Conservation (phyloP, 2,888 invertebrate genomes). For the Athalia circularis region DNA sequence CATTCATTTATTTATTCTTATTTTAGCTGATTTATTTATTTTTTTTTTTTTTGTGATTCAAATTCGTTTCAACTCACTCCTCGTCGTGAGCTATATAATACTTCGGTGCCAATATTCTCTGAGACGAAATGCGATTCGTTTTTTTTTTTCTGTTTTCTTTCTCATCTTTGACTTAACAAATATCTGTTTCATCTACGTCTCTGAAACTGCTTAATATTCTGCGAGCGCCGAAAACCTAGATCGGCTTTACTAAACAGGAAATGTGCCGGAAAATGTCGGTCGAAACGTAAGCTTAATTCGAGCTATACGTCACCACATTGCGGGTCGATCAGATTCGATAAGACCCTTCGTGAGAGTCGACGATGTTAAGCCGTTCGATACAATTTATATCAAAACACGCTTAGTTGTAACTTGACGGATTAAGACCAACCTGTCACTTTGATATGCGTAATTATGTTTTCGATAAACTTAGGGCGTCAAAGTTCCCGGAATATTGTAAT, state of each 20-base stretch:
- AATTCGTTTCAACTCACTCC: too few species aligned
- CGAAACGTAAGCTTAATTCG: background rate
- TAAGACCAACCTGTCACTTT: background rate
- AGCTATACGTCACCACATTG: too few species aligned
- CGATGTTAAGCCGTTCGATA: constrained; percentile 3
- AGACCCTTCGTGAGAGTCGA: constrained; percentile 26
- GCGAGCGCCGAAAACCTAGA: background rate
- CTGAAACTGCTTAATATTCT: background rate
- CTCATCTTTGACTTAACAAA: background rate
- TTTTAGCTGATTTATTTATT: too few species aligned
- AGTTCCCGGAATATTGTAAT: too few species aligned
- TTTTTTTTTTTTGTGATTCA: too few species aligned
- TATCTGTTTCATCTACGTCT: background rate
- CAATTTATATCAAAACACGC: background rate
- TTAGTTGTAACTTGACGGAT: constrained; percentile 7
- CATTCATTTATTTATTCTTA: too few species aligned
- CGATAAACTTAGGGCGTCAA: background rate
- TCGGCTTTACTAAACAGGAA: background rate
- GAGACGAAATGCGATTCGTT: too few species aligned
- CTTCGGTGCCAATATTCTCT: too few species aligned
- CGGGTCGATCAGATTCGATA: constrained; percentile 15
- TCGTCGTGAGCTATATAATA: too few species aligned
- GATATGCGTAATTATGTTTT: background rate
- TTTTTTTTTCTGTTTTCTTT: background rate
- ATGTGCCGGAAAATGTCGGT: background rate